Base-by-base conservation (phyloP, 2,113 vertebrate species). In the Cnemophilus loriae region DNA sequence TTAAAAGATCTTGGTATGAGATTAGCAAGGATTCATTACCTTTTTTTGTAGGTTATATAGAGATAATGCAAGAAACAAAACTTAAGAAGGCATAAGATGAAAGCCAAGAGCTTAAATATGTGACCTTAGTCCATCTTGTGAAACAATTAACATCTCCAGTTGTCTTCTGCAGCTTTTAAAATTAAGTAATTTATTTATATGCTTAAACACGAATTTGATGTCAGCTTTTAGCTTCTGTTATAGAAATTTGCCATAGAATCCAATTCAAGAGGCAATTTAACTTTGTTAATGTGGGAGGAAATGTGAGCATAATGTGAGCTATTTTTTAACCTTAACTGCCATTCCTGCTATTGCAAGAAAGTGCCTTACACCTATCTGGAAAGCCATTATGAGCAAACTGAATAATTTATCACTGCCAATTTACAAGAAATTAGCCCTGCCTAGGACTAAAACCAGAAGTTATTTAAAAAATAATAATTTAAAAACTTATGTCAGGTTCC, bases 201-300 rank as follows among this genome's bases (percentile, higher is more conserved):
- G 17, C 11, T 86, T 84, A 47, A 76, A 61, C 23, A 50, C 1
- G 0, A 76, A 50, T 86, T 80, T 89, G 16, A 63, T 86, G 60
- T 55, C 76, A 87, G 39, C 52, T 78, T 77, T 88, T 81, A 81
- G 27, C 27, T 81, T 92, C 56, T 89, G 24, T 81, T 84, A 63
- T 9, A 80, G 76, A 95, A 90, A 78, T 90, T 71, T 93, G 16
- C 52, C 27, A 70, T n/a, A 35, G 44, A 87, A 89, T 63, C 64
- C 52, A 84, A 90, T 81, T 89, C 78, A 94, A 85, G 53, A 79
- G 22, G 22, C 68, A 95, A 65, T 95, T 60, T 78, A 89, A 84
- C 27, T 95, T 85, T 87, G 85, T 93, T 83, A 93, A 90, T 39
- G 78, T 95, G 60, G 94, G 84, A 92, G 80, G 86, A 92, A 78